phyloP scores from a whole-genome alignment of 2,888 invertebrate genomes.

The Ischnus inquisitorius region DNA sequence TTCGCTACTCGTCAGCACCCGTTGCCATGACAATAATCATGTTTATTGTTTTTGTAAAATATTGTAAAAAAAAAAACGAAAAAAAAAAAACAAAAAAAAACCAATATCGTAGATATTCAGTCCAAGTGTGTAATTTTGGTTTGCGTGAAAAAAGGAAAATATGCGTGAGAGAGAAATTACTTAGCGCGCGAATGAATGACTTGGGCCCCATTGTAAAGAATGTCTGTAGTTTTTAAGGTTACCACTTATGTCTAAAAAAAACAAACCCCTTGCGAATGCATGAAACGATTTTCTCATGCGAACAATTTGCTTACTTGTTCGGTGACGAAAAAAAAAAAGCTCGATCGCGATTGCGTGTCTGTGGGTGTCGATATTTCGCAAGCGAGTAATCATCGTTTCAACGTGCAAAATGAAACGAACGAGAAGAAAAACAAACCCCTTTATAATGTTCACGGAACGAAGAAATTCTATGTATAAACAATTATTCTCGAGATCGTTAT shows the following conservation, averaged over 20 bases:
- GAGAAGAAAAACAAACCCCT: constrained; percentile 34
- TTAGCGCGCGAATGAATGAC: constrained; percentile 23
- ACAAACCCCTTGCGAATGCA: background rate
- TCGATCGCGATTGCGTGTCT: constrained; percentile 37
- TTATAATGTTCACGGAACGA: constrained; percentile 18
- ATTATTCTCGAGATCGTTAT: constrained; percentile 73
- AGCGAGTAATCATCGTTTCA: constrained; percentile 67
- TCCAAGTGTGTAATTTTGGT: constrained; percentile 45
- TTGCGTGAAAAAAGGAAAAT: constrained; percentile 7
- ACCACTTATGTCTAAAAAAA: constrained; percentile 31
- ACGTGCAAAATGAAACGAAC: background rate
- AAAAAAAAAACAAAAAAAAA: constrained; percentile 74
- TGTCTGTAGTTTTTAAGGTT: constrained; percentile 56
- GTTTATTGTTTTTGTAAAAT: constrained; percentile 82
- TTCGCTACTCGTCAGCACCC: constrained; percentile 79
- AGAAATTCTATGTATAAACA: constrained; percentile 27
- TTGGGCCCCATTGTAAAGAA: constrained; percentile 59
- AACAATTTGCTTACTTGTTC: constrained; percentile 41
- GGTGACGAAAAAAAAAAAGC: constrained; percentile 53
- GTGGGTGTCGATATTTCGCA: constrained; percentile 54
- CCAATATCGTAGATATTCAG: constrained; percentile 44
- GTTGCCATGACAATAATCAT: constrained; percentile 84
- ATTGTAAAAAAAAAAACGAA: constrained; percentile 78
- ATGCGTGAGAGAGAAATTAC: constrained; percentile 34
- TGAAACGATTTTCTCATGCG: constrained; percentile 32